A percentile compares a stretch with the other conserved stretches of the same genome.
phyloP scores from a whole-genome alignment of 2,113 vertebrate genomes.

The Elephas maximus region DNA sequence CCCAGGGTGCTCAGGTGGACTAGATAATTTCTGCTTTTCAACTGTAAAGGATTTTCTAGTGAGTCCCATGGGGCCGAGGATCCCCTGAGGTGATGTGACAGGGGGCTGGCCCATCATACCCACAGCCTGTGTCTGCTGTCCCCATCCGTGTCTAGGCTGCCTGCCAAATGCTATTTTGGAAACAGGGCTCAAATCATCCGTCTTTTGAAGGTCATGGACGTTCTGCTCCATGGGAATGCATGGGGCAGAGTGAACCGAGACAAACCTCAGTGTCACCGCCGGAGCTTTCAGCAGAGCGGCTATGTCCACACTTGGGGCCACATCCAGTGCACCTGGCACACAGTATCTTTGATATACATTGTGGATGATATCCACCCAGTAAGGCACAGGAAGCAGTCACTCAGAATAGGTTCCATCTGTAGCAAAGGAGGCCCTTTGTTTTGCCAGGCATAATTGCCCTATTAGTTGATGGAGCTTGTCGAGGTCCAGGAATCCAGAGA shows the following conservation, averaged over 20 bases:
- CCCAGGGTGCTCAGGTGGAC: constrained; percentile 69
- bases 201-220: constrained; percentile 79
- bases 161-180: constrained; percentile 84
- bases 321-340: neutral
- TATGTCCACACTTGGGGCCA: constrained; percentile 8
- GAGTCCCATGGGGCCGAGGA: constrained; percentile 72
- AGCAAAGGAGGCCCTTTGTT: neutral
- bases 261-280: constrained; percentile 48
- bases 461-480: constrained; percentile 21
- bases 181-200: constrained; percentile 57
- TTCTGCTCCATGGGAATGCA: constrained; percentile 72
- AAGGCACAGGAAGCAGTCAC: constrained; percentile 4
- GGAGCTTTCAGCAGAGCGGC: constrained; percentile 44
- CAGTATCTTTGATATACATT: neutral
- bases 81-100: constrained; percentile 81
- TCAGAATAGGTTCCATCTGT: constrained; percentile 11
- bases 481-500: neutral
- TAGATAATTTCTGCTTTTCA: constrained; percentile 82
- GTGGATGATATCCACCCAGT: neutral
- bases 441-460: neutral
- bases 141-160: constrained; percentile 75
- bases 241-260: constrained; percentile 55
- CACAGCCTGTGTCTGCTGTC: constrained; percentile 76
- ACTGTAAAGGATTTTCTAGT: constrained; percentile 76
- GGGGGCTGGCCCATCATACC: constrained; percentile 73